phyloP scores from a whole-genome alignment of 1,140 invertebrate species.

The Drosophila takahashii region DNA sequence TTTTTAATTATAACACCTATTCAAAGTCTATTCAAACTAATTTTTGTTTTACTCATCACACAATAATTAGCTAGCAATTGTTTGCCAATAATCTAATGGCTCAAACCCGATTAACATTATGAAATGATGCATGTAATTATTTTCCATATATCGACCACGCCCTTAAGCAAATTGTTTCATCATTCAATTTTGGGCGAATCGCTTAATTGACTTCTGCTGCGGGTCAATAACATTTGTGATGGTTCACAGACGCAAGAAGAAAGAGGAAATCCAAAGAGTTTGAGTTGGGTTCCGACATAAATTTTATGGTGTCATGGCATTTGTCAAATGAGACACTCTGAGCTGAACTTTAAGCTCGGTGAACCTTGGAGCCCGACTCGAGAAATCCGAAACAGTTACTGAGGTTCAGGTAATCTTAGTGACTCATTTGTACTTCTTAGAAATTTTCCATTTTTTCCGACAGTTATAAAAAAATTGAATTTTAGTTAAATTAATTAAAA shows the following conservation, averaged over 20 bases:
- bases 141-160: constrained; percentile 12
- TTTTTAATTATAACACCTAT: background rate
- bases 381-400: constrained; percentile 25
- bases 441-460: background rate
- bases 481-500: too few species aligned
- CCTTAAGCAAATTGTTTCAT: constrained; percentile 28
- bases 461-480: too few species aligned
- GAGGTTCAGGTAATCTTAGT: constrained; percentile 1
- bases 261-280: constrained; percentile 14
- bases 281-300: constrained; percentile 37
- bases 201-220: constrained; percentile 56
- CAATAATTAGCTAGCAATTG: constrained; percentile 3
- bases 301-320: constrained; percentile 49
- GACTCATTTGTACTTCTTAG: constrained; percentile 1
- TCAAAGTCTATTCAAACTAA: constrained; percentile 9
- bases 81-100: constrained; percentile 31
- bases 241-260: background rate
- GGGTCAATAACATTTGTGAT: constrained; percentile 64
- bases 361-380: background rate
- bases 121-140: constrained; percentile 30
- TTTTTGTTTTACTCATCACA: constrained; percentile 13
- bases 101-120: background rate
- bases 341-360: constrained; percentile 24
- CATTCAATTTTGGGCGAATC: constrained; percentile 55
- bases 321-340: constrained; percentile 39